These are phyloP conservation scores for Todiramphus saurophagus DNA, from an alignment of 2,113 vertebrate species.

Conservation along the genomic window DNA sequence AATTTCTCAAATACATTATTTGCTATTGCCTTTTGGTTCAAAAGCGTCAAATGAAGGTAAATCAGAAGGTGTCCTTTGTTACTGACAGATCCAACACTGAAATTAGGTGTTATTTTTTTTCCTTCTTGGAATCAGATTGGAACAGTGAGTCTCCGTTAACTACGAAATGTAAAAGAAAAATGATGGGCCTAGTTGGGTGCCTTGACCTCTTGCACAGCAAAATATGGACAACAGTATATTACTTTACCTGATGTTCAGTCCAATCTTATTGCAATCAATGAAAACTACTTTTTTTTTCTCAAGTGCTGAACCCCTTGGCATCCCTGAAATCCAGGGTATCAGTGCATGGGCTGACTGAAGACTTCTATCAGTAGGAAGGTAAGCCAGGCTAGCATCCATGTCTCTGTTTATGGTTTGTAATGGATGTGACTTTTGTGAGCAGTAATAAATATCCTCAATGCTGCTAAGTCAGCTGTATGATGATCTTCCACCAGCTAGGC, in stretches of 20 bases:
- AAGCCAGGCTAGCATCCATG: not conserved
- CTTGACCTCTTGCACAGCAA: not conserved
- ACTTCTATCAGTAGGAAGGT: not conserved
- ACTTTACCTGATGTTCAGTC: not conserved
- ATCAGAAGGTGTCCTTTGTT: not conserved
- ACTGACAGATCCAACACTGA: not conserved
- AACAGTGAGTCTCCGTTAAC: not conserved
- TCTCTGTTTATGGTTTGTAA: not conserved
- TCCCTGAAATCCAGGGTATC: not conserved
- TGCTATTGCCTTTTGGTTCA: not conserved
- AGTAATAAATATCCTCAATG: not conserved
- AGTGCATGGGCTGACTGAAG: not conserved
- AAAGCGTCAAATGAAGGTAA: not conserved
- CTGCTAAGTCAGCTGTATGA: not conserved
- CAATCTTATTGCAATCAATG: not conserved
- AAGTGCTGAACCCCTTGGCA: not conserved
- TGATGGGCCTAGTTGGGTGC: rapidly evolving
- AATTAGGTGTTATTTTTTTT: not conserved
- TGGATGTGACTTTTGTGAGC: not conserved
- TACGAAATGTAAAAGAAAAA: not conserved
- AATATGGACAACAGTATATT: not conserved
- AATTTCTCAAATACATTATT: not conserved
- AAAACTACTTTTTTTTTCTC: not conserved
- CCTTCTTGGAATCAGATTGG: not conserved
- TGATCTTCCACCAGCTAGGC: not conserved